Evolutionary conservation across 2,888 invertebrate species (phyloP).

Genomic region (Sepiola atlantica): DNA sequence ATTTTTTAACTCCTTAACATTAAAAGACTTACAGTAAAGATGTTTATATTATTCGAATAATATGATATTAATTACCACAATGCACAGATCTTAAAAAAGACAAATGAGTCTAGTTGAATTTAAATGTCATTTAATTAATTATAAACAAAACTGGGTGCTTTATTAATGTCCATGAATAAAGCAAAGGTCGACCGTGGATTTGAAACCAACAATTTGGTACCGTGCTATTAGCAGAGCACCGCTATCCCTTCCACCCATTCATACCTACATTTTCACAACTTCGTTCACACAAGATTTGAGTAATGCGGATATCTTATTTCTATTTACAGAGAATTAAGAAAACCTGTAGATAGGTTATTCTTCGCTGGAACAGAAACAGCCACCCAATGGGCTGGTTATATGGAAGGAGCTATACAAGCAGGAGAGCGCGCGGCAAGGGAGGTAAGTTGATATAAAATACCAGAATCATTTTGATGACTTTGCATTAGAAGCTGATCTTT

Average conservation of each 20-base stretch:
- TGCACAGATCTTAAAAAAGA: no score
- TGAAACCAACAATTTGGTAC: not conserved
- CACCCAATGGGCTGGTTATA: conserved; percentile 69
- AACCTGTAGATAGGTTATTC: conserved; percentile 66
- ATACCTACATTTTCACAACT: no score
- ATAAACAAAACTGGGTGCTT: no score
- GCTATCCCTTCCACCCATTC: not conserved
- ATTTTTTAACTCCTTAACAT: no score
- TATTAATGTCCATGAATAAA: no score
- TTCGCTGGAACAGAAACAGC: conserved; percentile 72
- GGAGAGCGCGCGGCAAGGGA: conserved; percentile 70
- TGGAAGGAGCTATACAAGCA: conserved; percentile 71
- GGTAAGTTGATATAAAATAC: conserved; percentile 55
- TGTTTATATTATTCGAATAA: no score
- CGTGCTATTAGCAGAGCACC: not conserved
- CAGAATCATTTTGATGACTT: not conserved
- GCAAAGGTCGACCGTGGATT: no score
- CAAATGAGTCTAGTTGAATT: no score
- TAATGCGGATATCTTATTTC: not conserved
- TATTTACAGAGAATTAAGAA: conserved; percentile 63
- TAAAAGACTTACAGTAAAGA: no score
- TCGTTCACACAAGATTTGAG: not conserved
- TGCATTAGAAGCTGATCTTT: not conserved
- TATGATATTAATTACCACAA: no score
- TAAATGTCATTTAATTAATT: no score